Base-by-base conservation (phyloP, 2,113 vertebrate species). In the Danionella cerebrum region DNA sequence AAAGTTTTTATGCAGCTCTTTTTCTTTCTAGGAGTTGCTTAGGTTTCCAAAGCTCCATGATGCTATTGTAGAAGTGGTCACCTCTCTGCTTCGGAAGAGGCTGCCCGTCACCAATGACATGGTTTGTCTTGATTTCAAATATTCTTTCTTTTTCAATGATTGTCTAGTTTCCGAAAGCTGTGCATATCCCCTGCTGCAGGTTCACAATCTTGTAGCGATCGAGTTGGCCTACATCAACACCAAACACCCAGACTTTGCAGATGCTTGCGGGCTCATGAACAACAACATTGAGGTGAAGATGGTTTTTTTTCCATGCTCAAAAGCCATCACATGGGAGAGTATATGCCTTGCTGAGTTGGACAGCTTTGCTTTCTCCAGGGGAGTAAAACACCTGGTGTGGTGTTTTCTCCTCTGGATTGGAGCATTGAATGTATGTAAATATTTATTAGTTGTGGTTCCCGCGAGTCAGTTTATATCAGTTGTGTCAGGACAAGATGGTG, bases 161-260 rank as follows among this genome's bases (percentile, higher is more conserved):
- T 8, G 9, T 4, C 6, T 10, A 45, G 18, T 51, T 53, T 2
- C 25, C 10, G 4, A 44, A 12, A 36, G 13, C 6, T 0, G 4
- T 12, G 3, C 24, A 6, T 64, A 2, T 13, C 13, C 60, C 67
- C 3, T 63, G n/a, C 55, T 75, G 2, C 75, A 99, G 96, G 96
- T 99, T 63, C 96, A 99, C 83, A 99, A 99, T 75, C 84, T 99
- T 75, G 96, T 99, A 66, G 96, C 94, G 19, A 99, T 99, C 65
- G 96, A 99, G 75, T 76, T 99, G 76, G 95, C 96, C 5, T 99
- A 99, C 57, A 99, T 99, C 86, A 99, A 99, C 80, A 99, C 96
- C 54, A 99, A 99, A 67, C 96, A 99, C 76, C 96, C 96, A 0
- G 96, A 99, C 84, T 99, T 98, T n/a, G 94, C 95, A 11, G 96